phyloP scores from a whole-genome alignment of 2,113 vertebrate species.

The Bothrops jararaca region DNA sequence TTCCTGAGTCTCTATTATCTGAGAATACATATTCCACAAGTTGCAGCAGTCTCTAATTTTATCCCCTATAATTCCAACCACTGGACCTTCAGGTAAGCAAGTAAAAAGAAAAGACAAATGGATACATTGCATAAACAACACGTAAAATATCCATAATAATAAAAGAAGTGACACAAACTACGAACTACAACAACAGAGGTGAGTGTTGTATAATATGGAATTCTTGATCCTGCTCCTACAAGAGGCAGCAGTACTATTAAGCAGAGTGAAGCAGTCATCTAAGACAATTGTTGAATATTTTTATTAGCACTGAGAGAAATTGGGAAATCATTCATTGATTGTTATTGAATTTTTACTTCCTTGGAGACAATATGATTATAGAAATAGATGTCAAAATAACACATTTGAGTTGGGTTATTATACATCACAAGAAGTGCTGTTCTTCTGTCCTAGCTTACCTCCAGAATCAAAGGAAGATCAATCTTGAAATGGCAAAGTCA shows the following conservation, averaged over 20 bases:
- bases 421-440: neutral
- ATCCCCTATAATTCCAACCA: neutral
- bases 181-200: neutral
- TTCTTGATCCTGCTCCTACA: neutral
- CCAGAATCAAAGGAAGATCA: neutral
- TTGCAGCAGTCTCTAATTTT: neutral
- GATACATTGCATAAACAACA: neutral
- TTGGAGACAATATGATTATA: neutral
- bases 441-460: neutral
- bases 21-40: neutral
- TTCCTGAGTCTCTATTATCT: neutral
- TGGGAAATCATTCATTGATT: neutral
- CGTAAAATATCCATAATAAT: neutral
- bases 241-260: neutral
- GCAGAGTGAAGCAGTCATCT: neutral
- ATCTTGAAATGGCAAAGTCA: neutral
- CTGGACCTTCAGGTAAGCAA: neutral
- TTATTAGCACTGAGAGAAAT: neutral
- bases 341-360: neutral
- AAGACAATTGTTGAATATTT: neutral
- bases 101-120: neutral
- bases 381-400: neutral
- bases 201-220: neutral
- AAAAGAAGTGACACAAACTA: neutral
- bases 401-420: neutral